Evolutionary conservation across 1,140 invertebrate species (phyloP).

Genomic region (Ptiloglossa arizonensis): DNA sequence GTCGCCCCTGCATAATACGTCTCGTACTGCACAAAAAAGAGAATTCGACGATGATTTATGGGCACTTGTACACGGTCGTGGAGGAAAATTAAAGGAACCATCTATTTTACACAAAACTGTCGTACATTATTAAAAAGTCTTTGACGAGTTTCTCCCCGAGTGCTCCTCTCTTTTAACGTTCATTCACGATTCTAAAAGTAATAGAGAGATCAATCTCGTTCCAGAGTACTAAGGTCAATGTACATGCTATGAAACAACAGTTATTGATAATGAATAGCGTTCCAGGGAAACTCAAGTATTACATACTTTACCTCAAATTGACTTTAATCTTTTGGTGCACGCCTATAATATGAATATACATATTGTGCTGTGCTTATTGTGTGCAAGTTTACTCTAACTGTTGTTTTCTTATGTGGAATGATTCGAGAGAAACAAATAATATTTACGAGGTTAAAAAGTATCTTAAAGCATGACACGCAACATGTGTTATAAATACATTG

Average conservation of each 20-base stretch:
- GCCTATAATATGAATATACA: neutral
- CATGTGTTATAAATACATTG: neutral
- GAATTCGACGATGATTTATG: neutral
- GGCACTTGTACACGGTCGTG: neutral
- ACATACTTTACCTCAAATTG: conserved; percentile 17
- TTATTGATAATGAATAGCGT: neutral
- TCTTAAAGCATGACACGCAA: neutral
- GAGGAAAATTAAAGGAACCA: no score
- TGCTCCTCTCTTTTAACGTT: neutral
- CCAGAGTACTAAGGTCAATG: conserved; percentile 11
- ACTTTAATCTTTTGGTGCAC: neutral
- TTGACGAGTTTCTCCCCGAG: neutral
- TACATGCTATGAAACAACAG: conserved; percentile 16
- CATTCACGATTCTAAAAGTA: neutral
- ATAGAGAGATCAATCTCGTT: conserved; percentile 4
- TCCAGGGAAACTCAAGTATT: neutral
- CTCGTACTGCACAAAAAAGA: conserved; percentile 75
- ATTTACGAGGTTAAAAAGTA: neutral
- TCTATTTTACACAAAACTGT: neutral
- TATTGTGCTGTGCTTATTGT: neutral
- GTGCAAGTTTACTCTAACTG: neutral
- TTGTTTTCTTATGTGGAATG: neutral
- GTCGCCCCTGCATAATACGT: conserved; percentile 78
- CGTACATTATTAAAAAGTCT: neutral
- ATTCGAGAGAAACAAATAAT: neutral